Base-by-base conservation (phyloP, 2,113 vertebrate genomes). In the Cinclus cinclus region DNA sequence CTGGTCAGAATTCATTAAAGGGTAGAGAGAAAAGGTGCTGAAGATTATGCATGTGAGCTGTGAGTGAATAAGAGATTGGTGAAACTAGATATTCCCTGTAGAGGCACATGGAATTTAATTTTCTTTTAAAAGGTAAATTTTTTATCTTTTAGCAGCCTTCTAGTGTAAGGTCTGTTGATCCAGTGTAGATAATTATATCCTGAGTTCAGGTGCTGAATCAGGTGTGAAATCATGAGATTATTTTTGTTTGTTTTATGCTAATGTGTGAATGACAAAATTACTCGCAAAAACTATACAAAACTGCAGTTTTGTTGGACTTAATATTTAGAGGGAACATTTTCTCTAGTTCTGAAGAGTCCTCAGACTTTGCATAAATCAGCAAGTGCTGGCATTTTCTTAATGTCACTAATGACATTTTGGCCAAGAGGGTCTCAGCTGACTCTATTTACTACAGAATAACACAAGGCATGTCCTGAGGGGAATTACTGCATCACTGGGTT, bases 331-430 rank as follows among this genome's bases (percentile, higher is more conserved):
- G 56, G 31, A 83, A 67, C 22, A 52, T 68, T 95, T 90, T 30
- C 30, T 81, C 44, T 87, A 6, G 39, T 59, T 90, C 75, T 52
- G 35, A 41, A 49, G 18, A 65, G 41, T 73, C 35, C 23, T 6
- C 84, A 42, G 52, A 56, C 55, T 94, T 74, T 41, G 82, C 92
- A 95, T 90, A 94, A 94, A 91, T 92, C 87, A 94, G 76, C 62
- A 89, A 91, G 77, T 13, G 0, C 28, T 95, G 94, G 86, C 76
- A 90, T 97, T 95, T 95, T 77, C 75, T 91, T 91, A 94, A 97
- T 86, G 87, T 92, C 90, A 70, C 47, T 89, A 87, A 93, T 31
- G 85, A 83, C 71, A 83, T 83, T 96, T 86, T 91, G 76, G 79
- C 75, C 93, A 76, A 68, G 44, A 80, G 78, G 52, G 35, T 56